Evolutionary conservation across 2,113 vertebrate genomes (phyloP).

Genomic region (Oreochromis aureus): DNA sequence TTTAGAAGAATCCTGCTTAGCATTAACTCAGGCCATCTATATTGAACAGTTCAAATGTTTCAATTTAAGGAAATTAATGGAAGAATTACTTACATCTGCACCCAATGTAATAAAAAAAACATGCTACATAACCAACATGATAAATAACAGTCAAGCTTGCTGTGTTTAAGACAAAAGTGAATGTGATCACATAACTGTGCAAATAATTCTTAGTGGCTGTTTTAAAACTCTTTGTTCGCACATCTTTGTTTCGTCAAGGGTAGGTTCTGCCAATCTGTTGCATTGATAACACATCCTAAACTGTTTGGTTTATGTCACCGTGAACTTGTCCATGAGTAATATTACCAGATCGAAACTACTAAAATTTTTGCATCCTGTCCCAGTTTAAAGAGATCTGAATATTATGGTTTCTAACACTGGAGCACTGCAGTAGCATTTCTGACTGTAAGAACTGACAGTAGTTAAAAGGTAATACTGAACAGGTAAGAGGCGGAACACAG

Average conservation of each 20-base stretch:
- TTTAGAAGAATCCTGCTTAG: neutral
- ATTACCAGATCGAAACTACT: neutral
- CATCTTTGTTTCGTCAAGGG: neutral
- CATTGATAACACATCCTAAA: neutral
- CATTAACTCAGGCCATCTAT: neutral
- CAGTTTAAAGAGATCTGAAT: neutral
- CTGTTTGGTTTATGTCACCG: neutral
- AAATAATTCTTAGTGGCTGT: slow-evolving; percentile 16
- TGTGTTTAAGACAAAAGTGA: slow-evolving; percentile 55
- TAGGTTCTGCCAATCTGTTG: neutral
- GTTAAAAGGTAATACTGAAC: slow-evolving; percentile 41
- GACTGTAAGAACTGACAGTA: slow-evolving; percentile 24
- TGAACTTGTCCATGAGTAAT: neutral
- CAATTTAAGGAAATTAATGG: neutral
- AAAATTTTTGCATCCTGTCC: slow-evolving; percentile 27
- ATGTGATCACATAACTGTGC: neutral
- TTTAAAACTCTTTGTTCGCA: neutral
- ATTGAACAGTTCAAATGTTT: neutral
- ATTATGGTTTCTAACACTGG: slow-evolving; percentile 8
- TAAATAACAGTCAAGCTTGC: slow-evolving; percentile 49
- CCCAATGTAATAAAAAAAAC: neutral
- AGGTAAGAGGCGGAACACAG: slow-evolving; percentile 22
- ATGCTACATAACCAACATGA: slow-evolving; percentile 23
- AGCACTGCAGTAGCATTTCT: slow-evolving; percentile 19
- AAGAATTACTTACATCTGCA: neutral